These are phyloP conservation scores for Parapsyche elsis DNA, from an alignment of 1,140 invertebrate species.

Conservation along the genomic window DNA sequence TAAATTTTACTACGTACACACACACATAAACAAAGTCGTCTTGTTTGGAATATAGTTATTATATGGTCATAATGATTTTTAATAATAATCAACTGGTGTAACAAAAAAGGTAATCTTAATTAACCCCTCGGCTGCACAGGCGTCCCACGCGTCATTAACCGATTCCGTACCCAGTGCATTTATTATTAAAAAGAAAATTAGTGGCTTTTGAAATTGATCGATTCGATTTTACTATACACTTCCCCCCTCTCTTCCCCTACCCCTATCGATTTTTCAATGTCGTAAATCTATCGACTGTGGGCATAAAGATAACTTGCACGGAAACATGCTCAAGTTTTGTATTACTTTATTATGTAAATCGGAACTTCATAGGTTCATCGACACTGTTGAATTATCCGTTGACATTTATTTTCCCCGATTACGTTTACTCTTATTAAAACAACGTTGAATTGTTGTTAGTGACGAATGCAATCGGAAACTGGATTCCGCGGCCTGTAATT, in stretches of 20 bases:
- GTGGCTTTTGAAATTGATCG: too few species aligned
- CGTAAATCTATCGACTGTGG: too few species aligned
- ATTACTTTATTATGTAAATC: too few species aligned
- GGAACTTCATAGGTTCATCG: too few species aligned
- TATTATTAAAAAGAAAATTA: too few species aligned
- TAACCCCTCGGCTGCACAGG: not conserved
- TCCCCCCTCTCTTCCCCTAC: too few species aligned
- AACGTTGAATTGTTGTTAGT: slow-evolving; percentile 5
- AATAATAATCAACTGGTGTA: not conserved
- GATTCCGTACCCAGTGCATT: not conserved
- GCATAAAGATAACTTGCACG: too few species aligned
- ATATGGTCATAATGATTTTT: slow-evolving; percentile 10
- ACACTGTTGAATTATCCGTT: not conserved
- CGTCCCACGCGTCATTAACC: not conserved
- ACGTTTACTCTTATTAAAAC: slow-evolving; percentile 1
- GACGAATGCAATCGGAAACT: slow-evolving; percentile 22
- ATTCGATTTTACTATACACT: too few species aligned
- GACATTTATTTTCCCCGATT: not conserved
- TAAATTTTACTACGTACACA: slow-evolving; percentile 32
- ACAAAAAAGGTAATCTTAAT: slow-evolving; percentile 12
- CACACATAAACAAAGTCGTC: not conserved
- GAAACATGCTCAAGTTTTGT: too few species aligned
- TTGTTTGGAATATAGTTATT: slow-evolving; percentile 38
- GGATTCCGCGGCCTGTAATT: slow-evolving; percentile 14
- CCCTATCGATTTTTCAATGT: too few species aligned